phyloP scores from a whole-genome alignment of 2,797 vertebrate genomes.

The Morelia viridis region DNA sequence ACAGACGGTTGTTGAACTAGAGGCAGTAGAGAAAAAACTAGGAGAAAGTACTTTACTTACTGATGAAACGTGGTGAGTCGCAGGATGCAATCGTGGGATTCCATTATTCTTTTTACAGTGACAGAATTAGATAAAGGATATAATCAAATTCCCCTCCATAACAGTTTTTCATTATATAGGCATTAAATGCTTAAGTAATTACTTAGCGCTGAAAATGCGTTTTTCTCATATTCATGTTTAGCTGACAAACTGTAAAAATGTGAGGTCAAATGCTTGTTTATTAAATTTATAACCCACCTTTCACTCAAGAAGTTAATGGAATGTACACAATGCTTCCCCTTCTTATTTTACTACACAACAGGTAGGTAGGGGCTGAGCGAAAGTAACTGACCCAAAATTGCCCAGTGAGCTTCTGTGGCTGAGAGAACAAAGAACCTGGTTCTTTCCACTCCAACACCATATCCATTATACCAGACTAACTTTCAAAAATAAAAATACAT shows the following conservation, averaged over 20 bases:
- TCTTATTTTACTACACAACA: no score
- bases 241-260: conserved; percentile 11
- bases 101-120: neutral
- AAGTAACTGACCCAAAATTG: no score
- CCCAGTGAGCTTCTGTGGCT: no score
- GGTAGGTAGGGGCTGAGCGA: no score
- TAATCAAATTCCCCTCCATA: neutral
- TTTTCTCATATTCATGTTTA: neutral
- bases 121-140: neutral
- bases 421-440: no score
- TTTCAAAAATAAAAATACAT: no score
- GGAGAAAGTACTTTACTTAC: conserved; percentile 67
- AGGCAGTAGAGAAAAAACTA: conserved; percentile 75
- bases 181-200: neutral
- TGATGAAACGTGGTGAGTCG: conserved; percentile 83
- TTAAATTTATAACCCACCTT: no score
- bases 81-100: neutral
- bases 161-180: neutral
- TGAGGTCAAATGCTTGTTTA: neutral
- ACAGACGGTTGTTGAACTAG: conserved; percentile 76
- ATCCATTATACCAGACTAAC: no score
- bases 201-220: neutral
- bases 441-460: no score
- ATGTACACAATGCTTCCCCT: no score
- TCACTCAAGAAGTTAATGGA: no score